Percentiles rank a stretch among this genome's conserved stretches.
phyloP scores from a whole-genome alignment of 2,797 vertebrate genomes.

The Lagorchestes hirsutus region DNA sequence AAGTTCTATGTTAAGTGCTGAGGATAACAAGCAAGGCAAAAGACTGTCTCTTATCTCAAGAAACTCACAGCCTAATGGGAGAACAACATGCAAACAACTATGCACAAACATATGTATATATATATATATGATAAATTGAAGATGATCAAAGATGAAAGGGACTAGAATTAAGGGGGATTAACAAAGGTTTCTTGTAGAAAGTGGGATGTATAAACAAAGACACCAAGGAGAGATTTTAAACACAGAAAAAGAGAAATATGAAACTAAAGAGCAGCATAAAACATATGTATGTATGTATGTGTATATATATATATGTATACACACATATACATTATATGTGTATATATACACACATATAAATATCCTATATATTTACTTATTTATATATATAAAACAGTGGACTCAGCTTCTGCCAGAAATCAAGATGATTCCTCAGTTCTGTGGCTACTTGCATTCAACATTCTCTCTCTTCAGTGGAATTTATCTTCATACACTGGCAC shows the following conservation, averaged over 20 bases:
- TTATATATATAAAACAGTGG: conserved; percentile 90
- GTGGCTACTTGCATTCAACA: conserved; percentile 92
- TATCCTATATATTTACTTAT: no score
- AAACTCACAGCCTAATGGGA: neutral
- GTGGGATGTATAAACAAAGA: conserved; percentile 92
- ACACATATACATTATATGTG: no score
- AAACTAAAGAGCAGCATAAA: conserved; percentile 95
- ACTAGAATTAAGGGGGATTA: neutral
- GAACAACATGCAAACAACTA: neutral
- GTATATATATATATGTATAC: no score
- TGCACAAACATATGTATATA: neutral
- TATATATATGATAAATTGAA: neutral
- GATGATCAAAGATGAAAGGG: neutral
- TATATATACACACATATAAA: no score
- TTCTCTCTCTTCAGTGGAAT: conserved; percentile 94
- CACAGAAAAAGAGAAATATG: conserved; percentile 98
- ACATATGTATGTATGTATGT: neutral
- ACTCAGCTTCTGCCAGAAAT: conserved; percentile 92
- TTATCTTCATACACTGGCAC: conserved; percentile 97
- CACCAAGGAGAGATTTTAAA: conserved; percentile 99
- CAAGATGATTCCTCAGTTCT: conserved; percentile 94
- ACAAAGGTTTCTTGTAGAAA: neutral
- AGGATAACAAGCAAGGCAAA: neutral
- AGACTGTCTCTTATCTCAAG: neutral
- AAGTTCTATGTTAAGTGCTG: neutral